Evolutionary conservation across 2,888 invertebrate genomes (phyloP).

Genomic region (Zonitis immaculata): DNA sequence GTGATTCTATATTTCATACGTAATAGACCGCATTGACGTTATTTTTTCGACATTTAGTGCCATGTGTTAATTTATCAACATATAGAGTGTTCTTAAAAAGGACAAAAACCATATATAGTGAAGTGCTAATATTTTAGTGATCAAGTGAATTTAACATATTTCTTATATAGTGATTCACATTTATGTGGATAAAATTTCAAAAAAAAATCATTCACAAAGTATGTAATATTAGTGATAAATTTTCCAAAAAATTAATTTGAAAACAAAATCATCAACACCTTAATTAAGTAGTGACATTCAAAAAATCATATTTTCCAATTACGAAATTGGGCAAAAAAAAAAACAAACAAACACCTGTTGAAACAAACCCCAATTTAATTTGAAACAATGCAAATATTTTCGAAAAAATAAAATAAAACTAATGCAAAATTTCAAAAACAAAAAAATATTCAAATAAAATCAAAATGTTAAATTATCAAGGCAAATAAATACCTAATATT

Average conservation of each 20-base stretch:
- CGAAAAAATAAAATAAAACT: too few species aligned
- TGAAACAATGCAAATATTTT: conserved; percentile 23
- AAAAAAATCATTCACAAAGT: not conserved
- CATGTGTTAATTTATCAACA: conserved; percentile 30
- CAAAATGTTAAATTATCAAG: too few species aligned
- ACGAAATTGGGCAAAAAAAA: too few species aligned
- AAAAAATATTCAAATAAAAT: too few species aligned
- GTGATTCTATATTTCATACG: conserved; percentile 41
- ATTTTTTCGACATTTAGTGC: conserved; percentile 31
- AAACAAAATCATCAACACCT: not conserved
- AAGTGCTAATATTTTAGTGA: conserved; percentile 14
- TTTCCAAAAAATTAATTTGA: not conserved
- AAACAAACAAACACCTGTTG: not conserved
- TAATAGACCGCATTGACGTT: conserved; percentile 35
- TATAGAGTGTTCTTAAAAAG: conserved; percentile 27
- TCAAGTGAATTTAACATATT: not conserved
- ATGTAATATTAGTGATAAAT: not conserved
- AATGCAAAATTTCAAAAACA: too few species aligned
- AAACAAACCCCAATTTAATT: not conserved
- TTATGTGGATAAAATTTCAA: not conserved
- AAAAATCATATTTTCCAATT: not conserved
- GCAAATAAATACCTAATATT: too few species aligned
- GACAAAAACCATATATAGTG: conserved; percentile 26
- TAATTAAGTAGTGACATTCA: not conserved
- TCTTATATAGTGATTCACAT: not conserved